Percentiles rank a stretch among this genome's conserved stretches.
Conservation (phyloP, 2,888 invertebrate species). For the Synanthedon formicaeformis region DNA sequence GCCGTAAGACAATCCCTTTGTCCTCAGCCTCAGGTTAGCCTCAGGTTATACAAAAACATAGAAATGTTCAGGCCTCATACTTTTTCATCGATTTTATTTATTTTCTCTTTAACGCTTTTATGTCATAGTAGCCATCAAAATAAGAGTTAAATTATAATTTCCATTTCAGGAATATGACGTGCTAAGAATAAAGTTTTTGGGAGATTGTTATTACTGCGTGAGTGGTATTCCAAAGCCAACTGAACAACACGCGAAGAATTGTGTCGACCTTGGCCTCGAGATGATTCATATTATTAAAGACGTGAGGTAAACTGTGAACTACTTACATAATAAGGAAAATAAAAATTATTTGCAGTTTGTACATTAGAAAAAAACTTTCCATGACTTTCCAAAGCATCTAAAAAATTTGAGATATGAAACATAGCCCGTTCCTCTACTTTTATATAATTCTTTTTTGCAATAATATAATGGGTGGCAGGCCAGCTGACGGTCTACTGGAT, state of each 20-base stretch:
- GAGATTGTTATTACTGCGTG: slow-evolving; percentile 95
- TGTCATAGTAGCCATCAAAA: background rate
- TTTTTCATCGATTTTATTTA: background rate
- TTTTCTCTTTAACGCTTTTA: slow-evolving; percentile 1
- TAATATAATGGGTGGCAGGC: no score
- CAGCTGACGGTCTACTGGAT: no score
- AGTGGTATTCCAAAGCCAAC: slow-evolving; percentile 86
- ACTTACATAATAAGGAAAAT: no score
- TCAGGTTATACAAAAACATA: no score
- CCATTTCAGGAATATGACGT: slow-evolving; percentile 77
- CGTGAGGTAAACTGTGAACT: slow-evolving; percentile 67
- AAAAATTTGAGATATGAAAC: no score
- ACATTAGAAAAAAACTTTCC: no score
- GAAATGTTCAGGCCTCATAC: background rate
- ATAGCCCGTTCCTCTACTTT: no score
- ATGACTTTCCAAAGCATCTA: no score
- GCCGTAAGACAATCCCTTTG: no score
- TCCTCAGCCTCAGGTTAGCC: no score
- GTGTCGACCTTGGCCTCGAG: slow-evolving; percentile 89
- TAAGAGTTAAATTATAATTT: background rate
- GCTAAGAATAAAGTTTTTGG: slow-evolving; percentile 90
- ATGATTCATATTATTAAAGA: slow-evolving; percentile 93
- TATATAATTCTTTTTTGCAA: no score
- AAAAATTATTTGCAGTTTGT: no score
- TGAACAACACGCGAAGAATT: slow-evolving; percentile 87